Conservation (phyloP, 1,140 invertebrate genomes). For the Plutomurus gul region DNA sequence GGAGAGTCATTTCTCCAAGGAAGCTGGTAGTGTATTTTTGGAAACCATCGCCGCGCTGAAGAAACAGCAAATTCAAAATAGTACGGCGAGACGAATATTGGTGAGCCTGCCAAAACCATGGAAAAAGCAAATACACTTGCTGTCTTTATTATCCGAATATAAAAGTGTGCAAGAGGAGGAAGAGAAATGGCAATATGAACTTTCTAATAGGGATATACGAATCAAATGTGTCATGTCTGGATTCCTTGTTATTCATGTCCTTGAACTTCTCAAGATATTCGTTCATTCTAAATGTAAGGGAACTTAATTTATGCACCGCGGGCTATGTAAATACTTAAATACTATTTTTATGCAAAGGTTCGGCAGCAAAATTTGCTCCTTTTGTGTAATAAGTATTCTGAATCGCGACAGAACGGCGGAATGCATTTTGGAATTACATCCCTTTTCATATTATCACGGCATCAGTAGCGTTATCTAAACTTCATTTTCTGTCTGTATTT, state of each 20-base stretch:
- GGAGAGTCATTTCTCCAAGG: no score
- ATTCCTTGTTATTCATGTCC: constrained; percentile 34
- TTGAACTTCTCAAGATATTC: constrained; percentile 39
- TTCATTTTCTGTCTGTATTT: not conserved
- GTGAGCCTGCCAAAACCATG: no score
- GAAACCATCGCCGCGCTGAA: no score
- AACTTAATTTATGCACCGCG: not conserved
- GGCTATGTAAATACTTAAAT: not conserved
- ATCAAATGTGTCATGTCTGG: constrained; percentile 24
- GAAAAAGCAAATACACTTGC: no score
- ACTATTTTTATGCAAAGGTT: not conserved
- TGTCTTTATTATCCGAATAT: no score
- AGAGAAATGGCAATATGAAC: not conserved
- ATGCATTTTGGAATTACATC: no score
- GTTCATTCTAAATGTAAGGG: constrained; percentile 7
- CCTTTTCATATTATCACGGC: no score
- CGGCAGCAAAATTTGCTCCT: not conserved
- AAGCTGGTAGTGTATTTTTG: no score
- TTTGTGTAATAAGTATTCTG: not conserved
- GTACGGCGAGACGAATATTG: no score
- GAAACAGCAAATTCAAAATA: no score
- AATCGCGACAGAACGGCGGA: no score
- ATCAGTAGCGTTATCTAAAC: not conserved
- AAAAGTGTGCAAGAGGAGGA: not conserved
- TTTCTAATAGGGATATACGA: constrained; percentile 28